These are phyloP conservation scores for Calidris pygmaea DNA, from an alignment of 2,113 vertebrate genomes.

Conservation along the genomic window DNA sequence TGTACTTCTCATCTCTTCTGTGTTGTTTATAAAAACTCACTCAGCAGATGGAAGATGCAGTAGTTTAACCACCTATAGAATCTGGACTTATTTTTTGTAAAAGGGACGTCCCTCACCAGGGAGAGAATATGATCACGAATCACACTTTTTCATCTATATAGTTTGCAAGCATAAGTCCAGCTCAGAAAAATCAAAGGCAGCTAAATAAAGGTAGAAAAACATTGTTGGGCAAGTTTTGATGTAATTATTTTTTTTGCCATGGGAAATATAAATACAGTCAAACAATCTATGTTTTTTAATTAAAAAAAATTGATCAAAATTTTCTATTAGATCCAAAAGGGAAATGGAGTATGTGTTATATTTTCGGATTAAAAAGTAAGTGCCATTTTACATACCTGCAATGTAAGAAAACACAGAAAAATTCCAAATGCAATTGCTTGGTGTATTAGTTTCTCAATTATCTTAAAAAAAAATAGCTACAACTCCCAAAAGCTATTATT, in stretches of 20 bases:
- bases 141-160: constrained; percentile 8
- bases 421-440: neutral
- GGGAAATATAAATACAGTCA: constrained; percentile 11
- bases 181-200: neutral
- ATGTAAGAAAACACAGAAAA: neutral
- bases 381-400: neutral
- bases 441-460: neutral
- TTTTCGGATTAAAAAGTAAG: neutral
- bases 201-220: neutral
- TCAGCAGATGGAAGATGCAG: neutral
- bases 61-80: neutral
- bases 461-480: neutral
- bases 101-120: neutral
- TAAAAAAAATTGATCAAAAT: constrained; percentile 3
- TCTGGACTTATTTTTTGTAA: neutral
- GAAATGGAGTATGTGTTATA: neutral
- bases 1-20: neutral
- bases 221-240: neutral
- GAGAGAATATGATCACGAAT: neutral
- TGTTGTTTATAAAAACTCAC: neutral
- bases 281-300: constrained; percentile 18
- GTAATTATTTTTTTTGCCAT: neutral
- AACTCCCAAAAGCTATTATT: neutral
- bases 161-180: constrained; percentile 3
- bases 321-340: neutral